Conservation (phyloP, 92 coral and sea anemone species). For the Zoanthus solanderi region DNA sequence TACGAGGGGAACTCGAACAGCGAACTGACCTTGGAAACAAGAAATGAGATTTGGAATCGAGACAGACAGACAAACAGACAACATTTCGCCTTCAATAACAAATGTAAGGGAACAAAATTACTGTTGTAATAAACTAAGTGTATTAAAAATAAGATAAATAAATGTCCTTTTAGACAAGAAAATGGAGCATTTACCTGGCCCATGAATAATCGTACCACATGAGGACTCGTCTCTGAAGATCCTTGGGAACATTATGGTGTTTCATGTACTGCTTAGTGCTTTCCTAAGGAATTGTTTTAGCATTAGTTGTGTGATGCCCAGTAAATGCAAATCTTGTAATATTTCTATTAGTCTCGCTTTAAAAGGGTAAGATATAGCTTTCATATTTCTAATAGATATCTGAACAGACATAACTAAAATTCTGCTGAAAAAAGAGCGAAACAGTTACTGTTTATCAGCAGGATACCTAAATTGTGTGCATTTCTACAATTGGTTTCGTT, state of each 20-base stretch:
- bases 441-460: too few relatives aligned
- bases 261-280: conserved; percentile 95
- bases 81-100: too few relatives aligned
- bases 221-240: conserved; percentile 89
- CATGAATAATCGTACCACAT: conserved; percentile 99
- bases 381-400: too few relatives aligned
- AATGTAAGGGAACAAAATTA: not conserved
- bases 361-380: too few relatives aligned
- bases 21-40: not conserved
- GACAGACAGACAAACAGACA: too few relatives aligned
- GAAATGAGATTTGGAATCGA: too few relatives aligned
- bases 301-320: not conserved
- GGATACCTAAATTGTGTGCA: too few relatives aligned
- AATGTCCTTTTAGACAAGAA: not conserved
- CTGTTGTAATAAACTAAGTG: not conserved
- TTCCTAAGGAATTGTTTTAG: conserved; percentile 57
- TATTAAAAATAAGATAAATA: not conserved
- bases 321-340: not conserved
- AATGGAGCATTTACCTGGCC: conserved; percentile 73
- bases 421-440: too few relatives aligned
- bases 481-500: too few relatives aligned
- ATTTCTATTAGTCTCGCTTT: too few relatives aligned
- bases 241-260: conserved; percentile 90
- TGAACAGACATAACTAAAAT: too few relatives aligned
- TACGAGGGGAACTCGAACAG: not conserved